Evolutionary conservation across 2,888 invertebrate genomes (phyloP), one percentile per base, ranked within the genome.

Genomic region (Tridacna gigas): DNA sequence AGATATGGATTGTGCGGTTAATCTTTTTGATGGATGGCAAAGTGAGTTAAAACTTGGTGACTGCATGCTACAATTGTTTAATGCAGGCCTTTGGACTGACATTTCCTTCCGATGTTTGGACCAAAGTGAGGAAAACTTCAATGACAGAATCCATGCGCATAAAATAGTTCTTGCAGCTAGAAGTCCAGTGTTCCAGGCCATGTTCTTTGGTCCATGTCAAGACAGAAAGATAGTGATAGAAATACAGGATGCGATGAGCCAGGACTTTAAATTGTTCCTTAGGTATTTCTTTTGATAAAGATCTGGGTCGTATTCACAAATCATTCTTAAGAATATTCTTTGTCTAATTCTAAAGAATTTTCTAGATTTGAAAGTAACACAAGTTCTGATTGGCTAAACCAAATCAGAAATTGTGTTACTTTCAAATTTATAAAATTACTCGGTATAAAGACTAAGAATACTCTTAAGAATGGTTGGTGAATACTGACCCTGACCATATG

Each of bases 171-270:
- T 82, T 20, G 82, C 82, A 15, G 67, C 82, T 15, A 74, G 82
- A 37, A 82, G 82, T 37, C 78, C 82, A 4, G 82, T 82, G 15
- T 82, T 74, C 74, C 60, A 74, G 37, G 83, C 83, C 13, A 83
- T 83, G 80, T 83, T 83, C 67, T 83, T 74, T 77, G 83, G 83
- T 51, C 77, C 77, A 60, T 67, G 75, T 56, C 74, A 75, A 37
- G 82, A 82, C 37, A 61, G 18, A 18, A 75, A 47, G 56, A 60
- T 22, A n/a, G 66, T 51, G 15, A 77, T 83, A 60, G 77, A 77
- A 26, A 47, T 83, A 11, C 25, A 67, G 18, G 83, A 83, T 28
- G 47, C 56, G 20, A 77, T 77, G 56, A 67, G 71, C 37, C 51
- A 60, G 15, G 60, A 66, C 48, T 80, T 83, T 26, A 48, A 25